A percentile compares a stretch with the other conserved stretches of the same genome.
phyloP scores from a whole-genome alignment of 2,113 vertebrate species.

The Amia ocellicauda region DNA sequence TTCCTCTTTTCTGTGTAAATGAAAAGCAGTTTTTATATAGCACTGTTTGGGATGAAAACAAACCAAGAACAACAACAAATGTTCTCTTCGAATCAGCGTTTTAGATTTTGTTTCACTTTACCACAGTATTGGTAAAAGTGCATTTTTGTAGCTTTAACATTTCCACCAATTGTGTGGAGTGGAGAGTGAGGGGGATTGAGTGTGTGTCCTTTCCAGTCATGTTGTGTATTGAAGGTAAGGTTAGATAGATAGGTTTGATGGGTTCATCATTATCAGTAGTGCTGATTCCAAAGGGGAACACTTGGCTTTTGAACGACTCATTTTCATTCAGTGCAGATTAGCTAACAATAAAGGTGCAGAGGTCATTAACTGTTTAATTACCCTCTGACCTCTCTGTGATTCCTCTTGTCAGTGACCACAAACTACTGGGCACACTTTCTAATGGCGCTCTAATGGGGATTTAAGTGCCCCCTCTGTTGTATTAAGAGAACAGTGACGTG shows the following conservation, averaged over 20 bases:
- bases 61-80: no score
- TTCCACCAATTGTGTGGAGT: no score
- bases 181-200: no score
- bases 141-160: no score
- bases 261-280: constrained; percentile 56
- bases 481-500: constrained; percentile 3
- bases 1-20: constrained; percentile 30
- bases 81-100: no score
- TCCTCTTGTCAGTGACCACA: constrained; percentile 55
- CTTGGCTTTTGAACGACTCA: constrained; percentile 53
- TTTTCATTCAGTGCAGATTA: constrained; percentile 65
- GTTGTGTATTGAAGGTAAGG: no score
- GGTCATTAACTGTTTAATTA: constrained; percentile 72
- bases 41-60: no score
- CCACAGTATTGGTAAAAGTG: no score
- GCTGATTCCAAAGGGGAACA: constrained; percentile 55
- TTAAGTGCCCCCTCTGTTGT: constrained; percentile 30
- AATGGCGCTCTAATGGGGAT: constrained; percentile 53
- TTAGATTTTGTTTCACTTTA: no score
- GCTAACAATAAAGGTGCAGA: constrained; percentile 70
- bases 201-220: no score
- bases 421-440: constrained; percentile 33
- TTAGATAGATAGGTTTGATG: constrained; percentile 54
- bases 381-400: constrained; percentile 68
- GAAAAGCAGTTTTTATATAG: background rate